Percentiles rank a stretch among this genome's conserved stretches.
These are phyloP conservation scores for Bellardia bayeri DNA, from an alignment of 2,888 invertebrate genomes.

Conservation along the genomic window DNA sequence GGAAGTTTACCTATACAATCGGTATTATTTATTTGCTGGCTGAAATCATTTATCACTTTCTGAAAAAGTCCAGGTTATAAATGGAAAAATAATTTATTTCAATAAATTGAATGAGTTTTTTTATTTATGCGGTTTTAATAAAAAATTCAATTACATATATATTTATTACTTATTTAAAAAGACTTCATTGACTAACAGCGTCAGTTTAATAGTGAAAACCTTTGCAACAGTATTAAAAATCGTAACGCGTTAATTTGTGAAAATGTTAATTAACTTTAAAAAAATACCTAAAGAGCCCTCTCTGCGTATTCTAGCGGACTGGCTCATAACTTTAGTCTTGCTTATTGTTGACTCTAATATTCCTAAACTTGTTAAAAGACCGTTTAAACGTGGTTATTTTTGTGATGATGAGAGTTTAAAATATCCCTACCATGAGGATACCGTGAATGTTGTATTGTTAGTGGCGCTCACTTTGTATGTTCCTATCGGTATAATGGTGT, in stretches of 20 bases:
- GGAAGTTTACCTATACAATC: too few species aligned
- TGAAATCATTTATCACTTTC: too few species aligned
- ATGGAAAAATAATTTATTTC: too few species aligned
- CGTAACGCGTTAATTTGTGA: background rate
- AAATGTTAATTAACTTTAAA: background rate
- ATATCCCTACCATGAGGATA: constrained; percentile 77
- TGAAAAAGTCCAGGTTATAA: too few species aligned
- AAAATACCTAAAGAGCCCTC: background rate
- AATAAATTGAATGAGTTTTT: too few species aligned
- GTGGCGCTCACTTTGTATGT: background rate
- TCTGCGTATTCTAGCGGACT: background rate
- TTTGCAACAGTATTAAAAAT: background rate
- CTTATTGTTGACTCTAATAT: constrained; percentile 6
- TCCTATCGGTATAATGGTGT: constrained; percentile 72
- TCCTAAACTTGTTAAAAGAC: background rate
- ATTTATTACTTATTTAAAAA: too few species aligned
- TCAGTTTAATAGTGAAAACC: background rate
- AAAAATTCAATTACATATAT: too few species aligned
- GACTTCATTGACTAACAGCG: background rate
- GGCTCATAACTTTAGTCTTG: background rate
- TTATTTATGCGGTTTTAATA: too few species aligned
- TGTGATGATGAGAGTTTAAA: constrained; percentile 77
- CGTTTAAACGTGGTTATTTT: constrained; percentile 78
- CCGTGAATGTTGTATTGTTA: constrained; percentile 49
- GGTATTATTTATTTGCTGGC: too few species aligned